Conservation (phyloP, 2,113 vertebrate genomes). For the Labeo catla region DNA sequence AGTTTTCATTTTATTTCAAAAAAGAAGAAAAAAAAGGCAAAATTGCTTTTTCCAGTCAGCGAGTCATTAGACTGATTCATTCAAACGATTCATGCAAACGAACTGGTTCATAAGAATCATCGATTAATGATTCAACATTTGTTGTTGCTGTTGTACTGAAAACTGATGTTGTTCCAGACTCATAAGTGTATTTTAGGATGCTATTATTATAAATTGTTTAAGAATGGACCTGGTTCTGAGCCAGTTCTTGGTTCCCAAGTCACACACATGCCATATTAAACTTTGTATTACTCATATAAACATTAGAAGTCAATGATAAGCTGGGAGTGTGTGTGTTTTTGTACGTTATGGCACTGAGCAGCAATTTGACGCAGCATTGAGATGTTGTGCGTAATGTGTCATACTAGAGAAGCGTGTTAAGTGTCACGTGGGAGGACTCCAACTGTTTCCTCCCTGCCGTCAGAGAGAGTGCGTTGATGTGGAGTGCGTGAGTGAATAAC, state of each 20-base stretch:
- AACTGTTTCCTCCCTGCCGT: constrained; percentile 26
- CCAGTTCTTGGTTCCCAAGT: neutral
- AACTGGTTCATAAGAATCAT: neutral
- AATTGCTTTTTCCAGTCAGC: no score
- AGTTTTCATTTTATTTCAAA: neutral
- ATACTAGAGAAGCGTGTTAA: constrained; percentile 39
- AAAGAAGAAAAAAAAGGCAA: neutral
- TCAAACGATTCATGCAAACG: neutral
- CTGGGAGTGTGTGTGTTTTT: constrained; percentile 9
- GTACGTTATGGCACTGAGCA: constrained; percentile 1
- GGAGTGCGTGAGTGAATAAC: constrained; percentile 25
- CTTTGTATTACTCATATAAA: neutral
- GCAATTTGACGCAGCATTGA: constrained; percentile 22
- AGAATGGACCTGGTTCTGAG: neutral
- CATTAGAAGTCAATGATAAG: neutral
- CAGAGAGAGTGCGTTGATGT: constrained; percentile 22
- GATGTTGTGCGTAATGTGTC: constrained; percentile 42
- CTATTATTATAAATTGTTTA: neutral
- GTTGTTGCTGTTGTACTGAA: neutral
- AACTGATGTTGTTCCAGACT: neutral
- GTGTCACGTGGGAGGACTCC: constrained; percentile 43
- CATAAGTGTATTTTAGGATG: neutral
- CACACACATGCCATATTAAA: neutral
- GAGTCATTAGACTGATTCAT: neutral
- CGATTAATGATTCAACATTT: no score